Base-by-base conservation (phyloP, 2,888 invertebrate species). In the Hybos culiciformis region DNA sequence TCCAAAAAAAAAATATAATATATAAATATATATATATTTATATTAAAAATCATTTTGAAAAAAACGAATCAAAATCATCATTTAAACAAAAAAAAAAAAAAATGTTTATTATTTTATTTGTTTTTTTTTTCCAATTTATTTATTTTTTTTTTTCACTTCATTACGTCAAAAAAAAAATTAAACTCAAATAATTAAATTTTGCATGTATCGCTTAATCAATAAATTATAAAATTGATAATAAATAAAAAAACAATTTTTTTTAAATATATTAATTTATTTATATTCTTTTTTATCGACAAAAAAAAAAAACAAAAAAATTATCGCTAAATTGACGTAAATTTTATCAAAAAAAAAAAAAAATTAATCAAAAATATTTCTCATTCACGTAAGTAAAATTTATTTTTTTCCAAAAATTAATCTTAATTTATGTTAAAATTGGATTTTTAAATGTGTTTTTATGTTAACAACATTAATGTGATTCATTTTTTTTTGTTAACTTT, bases 361-460 rank as follows among this genome's bases (percentile, higher is more conserved):
- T 29, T 12, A 29, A 5, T n/a, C n/a, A 5, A 29, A 29, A 29
- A 29, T n/a, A n/a, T 12, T 29, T 29, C 71, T 73, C 71, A 70
- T 76, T 76, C 78, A 79, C 78, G 79, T 79, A 79, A 80, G 79
- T 80, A 79, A 77, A 71, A 69, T 53, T 37, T 14, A 20, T 36
- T 34, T 34, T 26, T 37, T 36, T 17, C n/a, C n/a, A n/a, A n/a
- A n/a, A n/a, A n/a, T n/a, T n/a, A n/a, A n/a, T n/a, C n/a, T n/a
- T n/a, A n/a, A n/a, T n/a, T n/a, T n/a, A n/a, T n/a, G n/a, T n/a
- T n/a, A n/a, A n/a, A n/a, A n/a, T n/a, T n/a, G n/a, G n/a, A n/a
- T n/a, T n/a, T n/a, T n/a, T n/a, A n/a, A n/a, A n/a, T n/a, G n/a
- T n/a, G n/a, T n/a, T n/a, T n/a, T n/a, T n/a, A n/a, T n/a, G n/a